A percentile compares a stretch with the other conserved stretches of the same genome.
Evolutionary conservation across 2,113 vertebrate species (phyloP).

Genomic region (Ciconia stormi): DNA sequence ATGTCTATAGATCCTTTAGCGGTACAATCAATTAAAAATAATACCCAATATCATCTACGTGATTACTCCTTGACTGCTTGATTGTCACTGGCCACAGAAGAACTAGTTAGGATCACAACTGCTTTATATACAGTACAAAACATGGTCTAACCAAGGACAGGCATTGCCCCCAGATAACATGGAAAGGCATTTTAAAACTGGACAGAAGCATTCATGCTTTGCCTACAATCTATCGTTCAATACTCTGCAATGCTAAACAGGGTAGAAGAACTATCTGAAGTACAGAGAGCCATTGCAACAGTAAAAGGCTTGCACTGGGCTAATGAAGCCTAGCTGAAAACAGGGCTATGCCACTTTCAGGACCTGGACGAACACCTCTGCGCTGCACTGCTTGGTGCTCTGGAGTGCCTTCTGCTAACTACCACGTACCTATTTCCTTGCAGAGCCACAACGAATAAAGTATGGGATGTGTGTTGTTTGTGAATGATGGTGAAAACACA

Average conservation of each 20-base stretch:
- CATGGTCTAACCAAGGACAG: neutral
- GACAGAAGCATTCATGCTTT: neutral
- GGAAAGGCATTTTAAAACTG: neutral
- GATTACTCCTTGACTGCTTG: neutral
- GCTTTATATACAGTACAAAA: neutral
- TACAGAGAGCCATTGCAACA: neutral
- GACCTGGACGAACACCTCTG: neutral
- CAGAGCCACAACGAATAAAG: neutral
- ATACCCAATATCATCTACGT: neutral
- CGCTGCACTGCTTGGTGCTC: neutral
- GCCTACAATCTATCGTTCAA: rapidly evolving
- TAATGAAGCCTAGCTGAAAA: neutral
- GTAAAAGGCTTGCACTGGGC: neutral
- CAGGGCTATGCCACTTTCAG: neutral
- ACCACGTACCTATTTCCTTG: neutral
- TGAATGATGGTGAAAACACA: neutral
- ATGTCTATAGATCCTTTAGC: neutral
- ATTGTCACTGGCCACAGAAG: neutral
- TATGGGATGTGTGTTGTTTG: neutral
- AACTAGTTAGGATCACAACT: neutral
- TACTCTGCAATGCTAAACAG: neutral
- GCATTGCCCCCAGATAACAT: neutral
- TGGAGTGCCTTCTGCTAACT: neutral
- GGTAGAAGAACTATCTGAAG: neutral
- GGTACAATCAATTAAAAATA: neutral